Evolutionary conservation across 2,113 vertebrate species (phyloP).

Genomic region (Ammodytes marinus): DNA sequence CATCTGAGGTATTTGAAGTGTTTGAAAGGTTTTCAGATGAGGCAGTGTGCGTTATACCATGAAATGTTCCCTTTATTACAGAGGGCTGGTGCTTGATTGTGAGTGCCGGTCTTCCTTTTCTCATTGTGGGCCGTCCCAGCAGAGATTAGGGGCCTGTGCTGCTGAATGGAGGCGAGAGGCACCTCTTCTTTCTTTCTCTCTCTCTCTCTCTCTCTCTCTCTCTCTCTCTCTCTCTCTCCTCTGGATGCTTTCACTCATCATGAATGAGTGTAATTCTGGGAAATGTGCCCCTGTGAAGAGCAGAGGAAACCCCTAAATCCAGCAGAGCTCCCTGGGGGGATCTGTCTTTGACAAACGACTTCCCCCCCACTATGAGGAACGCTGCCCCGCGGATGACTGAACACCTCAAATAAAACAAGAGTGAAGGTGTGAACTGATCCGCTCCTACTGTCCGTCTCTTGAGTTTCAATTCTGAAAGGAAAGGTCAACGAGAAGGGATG

Average conservation of each 20-base stretch:
- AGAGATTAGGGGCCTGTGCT: constrained; percentile 75
- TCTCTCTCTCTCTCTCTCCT: not conserved
- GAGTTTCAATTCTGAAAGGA: constrained; percentile 40
- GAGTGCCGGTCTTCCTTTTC: constrained; percentile 62
- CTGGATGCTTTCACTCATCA: constrained; percentile 76
- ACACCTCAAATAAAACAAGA: constrained; percentile 53
- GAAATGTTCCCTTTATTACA: constrained; percentile 64
- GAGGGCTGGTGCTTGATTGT: constrained; percentile 60
- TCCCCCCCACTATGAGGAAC: constrained; percentile 54
- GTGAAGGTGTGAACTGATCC: constrained; percentile 67
- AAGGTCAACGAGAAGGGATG: constrained; percentile 47
- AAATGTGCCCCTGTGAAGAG: constrained; percentile 72
- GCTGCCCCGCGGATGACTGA: constrained; percentile 40
- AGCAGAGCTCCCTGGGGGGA: constrained; percentile 71
- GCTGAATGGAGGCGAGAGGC: constrained; percentile 73
- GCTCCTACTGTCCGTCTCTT: constrained; percentile 29
- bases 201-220: too few relatives aligned
- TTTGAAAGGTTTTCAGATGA: constrained; percentile 48
- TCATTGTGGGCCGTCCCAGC: constrained; percentile 66
- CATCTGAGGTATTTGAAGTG: constrained; percentile 34
- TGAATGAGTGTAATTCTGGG: constrained; percentile 81
- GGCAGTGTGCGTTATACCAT: constrained; percentile 48
- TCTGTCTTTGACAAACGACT: constrained; percentile 75
- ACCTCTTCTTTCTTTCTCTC: constrained; percentile 31
- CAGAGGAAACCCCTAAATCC: constrained; percentile 78